Conservation (phyloP, 1,140 invertebrate species). For the Macrocentrus cingulum region DNA sequence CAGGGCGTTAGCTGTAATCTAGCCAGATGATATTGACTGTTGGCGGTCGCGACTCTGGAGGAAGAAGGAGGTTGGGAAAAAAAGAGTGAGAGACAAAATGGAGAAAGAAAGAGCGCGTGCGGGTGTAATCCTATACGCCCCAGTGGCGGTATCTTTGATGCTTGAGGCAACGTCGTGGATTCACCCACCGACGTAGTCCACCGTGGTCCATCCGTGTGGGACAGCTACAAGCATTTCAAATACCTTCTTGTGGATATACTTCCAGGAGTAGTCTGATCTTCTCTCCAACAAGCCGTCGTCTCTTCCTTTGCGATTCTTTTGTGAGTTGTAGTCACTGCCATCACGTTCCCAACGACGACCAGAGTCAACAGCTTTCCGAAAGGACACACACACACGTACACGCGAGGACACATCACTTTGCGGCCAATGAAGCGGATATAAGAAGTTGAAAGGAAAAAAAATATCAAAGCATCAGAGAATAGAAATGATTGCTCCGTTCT, state of each 20-base stretch:
- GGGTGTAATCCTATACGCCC: conserved; percentile 17
- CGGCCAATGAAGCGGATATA: not conserved
- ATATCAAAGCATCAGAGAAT: too few relatives aligned
- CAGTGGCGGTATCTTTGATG: conserved; percentile 14
- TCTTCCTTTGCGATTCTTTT: conserved; percentile 4
- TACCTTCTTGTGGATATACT: conserved; percentile 21
- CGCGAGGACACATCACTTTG: too few relatives aligned
- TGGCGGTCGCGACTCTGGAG: not conserved
- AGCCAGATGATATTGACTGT: too few relatives aligned
- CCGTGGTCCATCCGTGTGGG: conserved; percentile 27
- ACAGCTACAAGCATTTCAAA: conserved; percentile 28
- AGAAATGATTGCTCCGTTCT: too few relatives aligned
- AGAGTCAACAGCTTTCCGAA: not conserved
- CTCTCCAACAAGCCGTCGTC: conserved; percentile 9
- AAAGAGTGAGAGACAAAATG: not conserved
- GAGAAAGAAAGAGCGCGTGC: conserved; percentile 6
- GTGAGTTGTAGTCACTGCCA: conserved; percentile 13
- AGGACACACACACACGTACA: not conserved
- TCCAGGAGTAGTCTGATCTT: conserved; percentile 18
- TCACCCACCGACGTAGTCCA: conserved; percentile 18
- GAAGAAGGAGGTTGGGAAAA: not conserved
- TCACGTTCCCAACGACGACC: not conserved
- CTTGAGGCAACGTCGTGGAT: conserved; percentile 17
- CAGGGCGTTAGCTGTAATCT: too few relatives aligned
- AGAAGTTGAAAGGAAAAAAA: too few relatives aligned